A percentile compares a stretch with the other conserved stretches of the same genome.
phyloP scores from a whole-genome alignment of 2,888 invertebrate species.

The Mystacides longicornis region DNA sequence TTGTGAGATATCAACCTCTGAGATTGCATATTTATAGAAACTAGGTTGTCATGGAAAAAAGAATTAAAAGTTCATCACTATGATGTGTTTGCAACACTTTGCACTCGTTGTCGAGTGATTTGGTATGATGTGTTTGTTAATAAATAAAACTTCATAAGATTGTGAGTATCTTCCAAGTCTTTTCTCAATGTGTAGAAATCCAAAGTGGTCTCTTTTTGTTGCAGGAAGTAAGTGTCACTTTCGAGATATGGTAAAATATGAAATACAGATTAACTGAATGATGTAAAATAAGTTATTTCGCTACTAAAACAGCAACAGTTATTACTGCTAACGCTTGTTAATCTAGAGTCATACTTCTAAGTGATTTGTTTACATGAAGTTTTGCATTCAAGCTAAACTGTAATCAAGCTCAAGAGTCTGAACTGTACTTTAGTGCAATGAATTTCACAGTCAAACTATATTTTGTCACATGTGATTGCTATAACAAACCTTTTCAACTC shows the following conservation, averaged over 20 bases:
- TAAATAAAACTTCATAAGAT: too few relatives aligned
- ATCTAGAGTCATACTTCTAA: constrained; percentile 4
- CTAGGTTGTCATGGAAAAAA: background rate
- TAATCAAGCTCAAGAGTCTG: background rate
- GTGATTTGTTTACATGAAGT: background rate
- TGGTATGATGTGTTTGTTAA: too few relatives aligned
- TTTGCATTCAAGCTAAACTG: constrained; percentile 1
- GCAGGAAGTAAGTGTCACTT: constrained; percentile 49
- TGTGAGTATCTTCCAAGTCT: too few relatives aligned
- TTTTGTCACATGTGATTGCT: constrained; percentile 2
- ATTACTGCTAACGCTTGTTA: constrained; percentile 15
- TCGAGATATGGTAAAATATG: constrained; percentile 22
- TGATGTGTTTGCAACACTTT: too few relatives aligned
- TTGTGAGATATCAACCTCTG: too few relatives aligned
- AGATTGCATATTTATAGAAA: background rate
- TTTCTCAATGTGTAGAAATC: too few relatives aligned
- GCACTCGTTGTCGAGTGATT: too few relatives aligned
- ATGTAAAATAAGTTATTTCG: constrained; percentile 15
- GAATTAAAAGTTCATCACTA: too few relatives aligned
- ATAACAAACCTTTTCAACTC: background rate
- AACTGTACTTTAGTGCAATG: background rate
- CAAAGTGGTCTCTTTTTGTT: constrained; percentile 35
- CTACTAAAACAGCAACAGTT: constrained; percentile 14
- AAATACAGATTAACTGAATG: constrained; percentile 17
- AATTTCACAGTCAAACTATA: constrained; percentile 1